phyloP scores from a whole-genome alignment of 2,888 invertebrate genomes.

The Cantharis nigra region DNA sequence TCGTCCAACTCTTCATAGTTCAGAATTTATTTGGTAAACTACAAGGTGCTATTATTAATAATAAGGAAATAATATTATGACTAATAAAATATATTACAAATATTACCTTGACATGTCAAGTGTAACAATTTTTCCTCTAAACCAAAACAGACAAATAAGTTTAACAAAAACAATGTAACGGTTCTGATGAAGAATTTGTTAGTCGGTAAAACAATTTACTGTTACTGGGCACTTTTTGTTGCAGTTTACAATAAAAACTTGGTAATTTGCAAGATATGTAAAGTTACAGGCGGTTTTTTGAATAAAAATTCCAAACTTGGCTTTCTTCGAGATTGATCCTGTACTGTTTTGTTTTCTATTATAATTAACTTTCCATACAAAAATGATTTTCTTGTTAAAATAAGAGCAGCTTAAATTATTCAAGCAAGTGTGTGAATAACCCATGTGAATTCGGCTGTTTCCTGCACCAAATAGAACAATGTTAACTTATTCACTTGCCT shows the following conservation, averaged over 20 bases:
- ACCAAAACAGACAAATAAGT: not conserved
- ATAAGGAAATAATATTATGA: not conserved
- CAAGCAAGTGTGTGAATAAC: constrained; percentile 25
- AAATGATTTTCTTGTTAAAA: constrained; percentile 18
- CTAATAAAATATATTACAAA: not conserved
- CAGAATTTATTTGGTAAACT: not conserved
- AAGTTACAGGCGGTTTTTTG: not conserved
- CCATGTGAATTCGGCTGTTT: constrained; percentile 33
- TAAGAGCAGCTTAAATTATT: constrained; percentile 27
- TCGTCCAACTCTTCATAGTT: not conserved
- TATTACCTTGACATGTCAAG: not conserved
- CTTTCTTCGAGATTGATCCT: not conserved
- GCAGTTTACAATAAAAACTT: not conserved
- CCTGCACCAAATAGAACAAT: constrained; percentile 29
- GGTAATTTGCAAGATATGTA: not conserved
- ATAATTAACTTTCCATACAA: constrained; percentile 1
- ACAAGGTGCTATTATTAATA: not conserved
- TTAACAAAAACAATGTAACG: not conserved
- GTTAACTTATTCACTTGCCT: constrained; percentile 22
- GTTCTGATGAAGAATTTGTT: not conserved
- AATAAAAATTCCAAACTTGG: not conserved
- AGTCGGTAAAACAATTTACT: not conserved
- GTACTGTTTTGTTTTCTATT: not conserved
- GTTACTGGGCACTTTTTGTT: not conserved
- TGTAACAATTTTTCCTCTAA: not conserved